Conservation (phyloP, 2,797 vertebrate species). For the Eulemur coronatus region DNA sequence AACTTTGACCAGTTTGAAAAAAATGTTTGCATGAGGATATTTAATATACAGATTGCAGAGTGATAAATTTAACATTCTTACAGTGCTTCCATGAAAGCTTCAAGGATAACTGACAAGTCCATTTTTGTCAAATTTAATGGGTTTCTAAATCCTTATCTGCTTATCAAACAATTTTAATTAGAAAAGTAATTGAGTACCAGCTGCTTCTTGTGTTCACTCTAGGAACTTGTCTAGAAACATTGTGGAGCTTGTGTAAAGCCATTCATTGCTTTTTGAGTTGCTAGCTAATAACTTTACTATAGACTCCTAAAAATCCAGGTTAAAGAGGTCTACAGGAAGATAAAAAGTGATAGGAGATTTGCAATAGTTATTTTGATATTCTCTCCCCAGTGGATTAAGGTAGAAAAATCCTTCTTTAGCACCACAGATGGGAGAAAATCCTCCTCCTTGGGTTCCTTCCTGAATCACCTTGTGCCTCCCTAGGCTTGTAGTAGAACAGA, state of each 20-base stretch:
- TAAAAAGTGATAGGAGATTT: conserved; percentile 41
- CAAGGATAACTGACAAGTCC: conserved; percentile 72
- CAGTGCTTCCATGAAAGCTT: conserved; percentile 63
- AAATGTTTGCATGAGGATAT: background rate
- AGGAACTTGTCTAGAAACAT: conserved; percentile 59
- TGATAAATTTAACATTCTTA: conserved; percentile 54
- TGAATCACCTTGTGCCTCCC: background rate
- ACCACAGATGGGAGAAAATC: background rate
- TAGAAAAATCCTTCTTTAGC: conserved; percentile 3
- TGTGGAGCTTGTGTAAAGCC: conserved; percentile 66
- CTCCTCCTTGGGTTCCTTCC: conserved; percentile 1
- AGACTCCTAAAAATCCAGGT: conserved; percentile 26
- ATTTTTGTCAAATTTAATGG: conserved; percentile 77
- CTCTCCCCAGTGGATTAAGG: conserved; percentile 9
- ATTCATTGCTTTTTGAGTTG: conserved; percentile 49
- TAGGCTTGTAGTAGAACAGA: background rate
- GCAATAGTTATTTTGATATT: background rate
- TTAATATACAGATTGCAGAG: conserved; percentile 54
- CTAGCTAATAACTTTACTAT: conserved; percentile 29
- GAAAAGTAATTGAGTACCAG: conserved; percentile 78
- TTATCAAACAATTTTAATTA: conserved; percentile 81
- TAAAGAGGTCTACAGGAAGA: conserved; percentile 13
- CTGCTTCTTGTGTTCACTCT: conserved; percentile 67
- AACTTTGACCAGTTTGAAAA: conserved; percentile 4
- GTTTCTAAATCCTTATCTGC: conserved; percentile 78